Evolutionary conservation across 2,113 vertebrate species (phyloP).

Genomic region (Delphinapterus leucas): DNA sequence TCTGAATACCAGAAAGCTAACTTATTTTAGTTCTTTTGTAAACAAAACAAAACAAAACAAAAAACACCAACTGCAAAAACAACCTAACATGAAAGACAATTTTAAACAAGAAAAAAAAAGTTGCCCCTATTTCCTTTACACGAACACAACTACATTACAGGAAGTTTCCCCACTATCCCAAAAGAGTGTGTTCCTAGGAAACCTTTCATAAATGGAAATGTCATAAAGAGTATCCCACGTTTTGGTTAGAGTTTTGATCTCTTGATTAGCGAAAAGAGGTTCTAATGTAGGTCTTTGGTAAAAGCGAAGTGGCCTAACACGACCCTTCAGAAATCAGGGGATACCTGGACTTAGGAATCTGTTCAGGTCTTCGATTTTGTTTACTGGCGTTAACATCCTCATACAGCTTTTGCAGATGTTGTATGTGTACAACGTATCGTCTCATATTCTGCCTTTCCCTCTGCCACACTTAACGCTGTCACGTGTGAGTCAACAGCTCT

Average conservation of each 20-base stretch:
- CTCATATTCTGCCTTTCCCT: background rate
- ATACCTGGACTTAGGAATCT: background rate
- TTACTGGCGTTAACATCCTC: background rate
- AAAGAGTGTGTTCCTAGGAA: background rate
- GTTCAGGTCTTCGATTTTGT: background rate
- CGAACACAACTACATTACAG: background rate
- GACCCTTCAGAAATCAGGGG: background rate
- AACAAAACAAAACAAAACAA: background rate
- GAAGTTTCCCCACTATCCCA: background rate
- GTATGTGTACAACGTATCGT: fast-evolving
- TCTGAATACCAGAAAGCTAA: background rate
- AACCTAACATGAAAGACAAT: background rate
- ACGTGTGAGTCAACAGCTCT: background rate
- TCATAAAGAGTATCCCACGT: background rate
- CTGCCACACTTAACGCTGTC: fast-evolving
- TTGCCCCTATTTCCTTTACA: background rate
- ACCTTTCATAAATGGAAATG: background rate
- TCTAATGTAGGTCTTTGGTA: background rate
- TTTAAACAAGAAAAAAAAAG: background rate
- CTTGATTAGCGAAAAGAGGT: background rate
- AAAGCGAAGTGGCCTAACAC: background rate
- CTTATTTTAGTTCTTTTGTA: background rate
- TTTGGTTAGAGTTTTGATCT: background rate
- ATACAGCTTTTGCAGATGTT: fast-evolving
- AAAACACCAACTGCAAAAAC: background rate